Evolutionary conservation across 2,797 vertebrate genomes (phyloP).

Genomic region (Microctenopoma steveboyesi): DNA sequence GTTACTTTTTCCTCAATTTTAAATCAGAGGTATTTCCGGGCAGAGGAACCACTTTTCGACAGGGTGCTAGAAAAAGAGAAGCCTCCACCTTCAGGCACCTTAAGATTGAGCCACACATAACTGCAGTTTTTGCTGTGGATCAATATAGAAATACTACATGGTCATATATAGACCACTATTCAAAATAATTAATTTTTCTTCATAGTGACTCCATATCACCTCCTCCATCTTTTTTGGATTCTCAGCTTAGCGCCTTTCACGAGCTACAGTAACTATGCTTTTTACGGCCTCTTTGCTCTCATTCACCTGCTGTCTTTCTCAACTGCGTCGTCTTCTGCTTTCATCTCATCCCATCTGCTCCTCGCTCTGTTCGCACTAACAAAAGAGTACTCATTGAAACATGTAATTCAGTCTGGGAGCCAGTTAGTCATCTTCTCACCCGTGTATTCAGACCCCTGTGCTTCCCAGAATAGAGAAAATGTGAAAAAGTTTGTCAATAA

Average conservation of each 20-base stretch:
- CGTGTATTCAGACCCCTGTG: conserved; percentile 21
- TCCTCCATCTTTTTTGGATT: conserved; percentile 9
- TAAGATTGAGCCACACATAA: no score
- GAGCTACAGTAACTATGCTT: neutral
- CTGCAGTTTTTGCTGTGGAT: no score
- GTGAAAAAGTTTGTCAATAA: neutral
- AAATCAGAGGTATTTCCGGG: no score
- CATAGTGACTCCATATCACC: conserved; percentile 26
- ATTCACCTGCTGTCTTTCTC: conserved; percentile 5
- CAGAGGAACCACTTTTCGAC: no score
- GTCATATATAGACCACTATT: neutral
- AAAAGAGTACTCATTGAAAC: conserved; percentile 18
- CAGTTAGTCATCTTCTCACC: conserved; percentile 42
- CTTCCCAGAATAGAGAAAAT: conserved; percentile 30
- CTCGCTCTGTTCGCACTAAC: conserved; percentile 1
- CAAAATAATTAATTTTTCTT: conserved; percentile 24
- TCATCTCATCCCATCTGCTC: conserved; percentile 1
- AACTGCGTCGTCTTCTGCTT: conserved; percentile 38
- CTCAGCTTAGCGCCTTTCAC: conserved; percentile 4
- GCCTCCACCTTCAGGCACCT: no score
- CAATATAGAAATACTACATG: no score
- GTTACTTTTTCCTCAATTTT: no score
- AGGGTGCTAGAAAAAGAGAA: no score
- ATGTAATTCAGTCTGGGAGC: conserved; percentile 24
- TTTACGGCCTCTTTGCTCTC: neutral